Percentiles rank a stretch among this genome's conserved stretches.
These are phyloP conservation scores for Andrena dorsata DNA, from an alignment of 2,888 invertebrate genomes.

Conservation along the genomic window DNA sequence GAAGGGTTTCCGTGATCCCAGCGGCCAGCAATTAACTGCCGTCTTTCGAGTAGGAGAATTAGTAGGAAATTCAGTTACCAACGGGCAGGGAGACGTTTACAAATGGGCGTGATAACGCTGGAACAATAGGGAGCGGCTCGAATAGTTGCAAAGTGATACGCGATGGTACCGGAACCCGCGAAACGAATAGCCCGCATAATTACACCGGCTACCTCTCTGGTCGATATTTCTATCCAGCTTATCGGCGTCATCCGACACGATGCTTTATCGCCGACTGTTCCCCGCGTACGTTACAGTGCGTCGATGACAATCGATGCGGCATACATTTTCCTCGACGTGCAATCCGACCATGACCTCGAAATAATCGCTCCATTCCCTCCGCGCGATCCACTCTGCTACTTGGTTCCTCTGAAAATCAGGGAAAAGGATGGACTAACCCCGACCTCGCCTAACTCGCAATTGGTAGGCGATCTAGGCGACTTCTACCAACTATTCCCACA, in stretches of 20 bases:
- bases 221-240: constrained; percentile 66
- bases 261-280: constrained; percentile 26
- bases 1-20: constrained; percentile 19
- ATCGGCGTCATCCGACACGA: constrained; percentile 67
- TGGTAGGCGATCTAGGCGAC: neutral
- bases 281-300: constrained; percentile 30
- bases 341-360: constrained; percentile 62
- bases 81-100: constrained; percentile 29
- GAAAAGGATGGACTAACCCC: constrained; percentile 33
- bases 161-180: constrained; percentile 66
- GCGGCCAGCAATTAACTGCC: constrained; percentile 31
- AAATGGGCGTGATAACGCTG: constrained; percentile 27
- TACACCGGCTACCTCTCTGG: constrained; percentile 51
- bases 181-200: constrained; percentile 65
- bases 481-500: no score
- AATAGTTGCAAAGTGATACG: constrained; percentile 64
- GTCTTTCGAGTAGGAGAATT: constrained; percentile 10
- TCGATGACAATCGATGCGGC: constrained; percentile 54
- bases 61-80: constrained; percentile 26
- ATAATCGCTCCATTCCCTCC: constrained; percentile 52
- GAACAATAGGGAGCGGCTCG: constrained; percentile 30
- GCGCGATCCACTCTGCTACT: constrained; percentile 2
- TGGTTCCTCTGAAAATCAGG: constrained; percentile 12
- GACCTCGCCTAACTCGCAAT: constrained; percentile 2
- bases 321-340: constrained; percentile 43